phyloP scores from a whole-genome alignment of 2,888 invertebrate genomes.

The Polietes domitor region DNA sequence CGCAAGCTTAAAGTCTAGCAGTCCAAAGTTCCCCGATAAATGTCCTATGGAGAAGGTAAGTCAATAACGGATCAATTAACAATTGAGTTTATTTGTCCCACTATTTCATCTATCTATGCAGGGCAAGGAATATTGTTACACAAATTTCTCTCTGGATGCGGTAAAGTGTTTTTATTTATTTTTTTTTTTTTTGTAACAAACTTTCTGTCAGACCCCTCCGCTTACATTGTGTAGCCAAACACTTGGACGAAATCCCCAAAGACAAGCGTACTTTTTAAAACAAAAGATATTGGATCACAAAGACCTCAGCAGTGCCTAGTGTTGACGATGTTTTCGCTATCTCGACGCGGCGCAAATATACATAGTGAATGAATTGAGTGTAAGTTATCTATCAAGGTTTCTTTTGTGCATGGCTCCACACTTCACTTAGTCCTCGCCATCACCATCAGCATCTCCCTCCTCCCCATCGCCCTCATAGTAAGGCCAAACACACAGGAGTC shows the following conservation, averaged over 20 bases:
- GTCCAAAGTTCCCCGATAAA: too few species aligned
- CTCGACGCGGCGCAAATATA: neutral
- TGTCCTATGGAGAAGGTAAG: too few species aligned
- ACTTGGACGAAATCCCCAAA: constrained; percentile 36
- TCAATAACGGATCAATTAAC: too few species aligned
- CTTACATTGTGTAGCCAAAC: neutral
- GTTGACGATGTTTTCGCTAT: neutral
- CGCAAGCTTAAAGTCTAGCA: too few species aligned
- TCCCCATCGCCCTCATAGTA: neutral
- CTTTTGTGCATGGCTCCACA: neutral
- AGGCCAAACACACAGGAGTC: neutral
- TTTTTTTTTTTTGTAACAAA: neutral
- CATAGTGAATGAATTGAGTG: constrained; percentile 31
- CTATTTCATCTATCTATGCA: too few species aligned
- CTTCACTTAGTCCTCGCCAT: neutral
- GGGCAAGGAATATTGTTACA: too few species aligned
- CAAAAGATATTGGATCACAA: constrained; percentile 42
- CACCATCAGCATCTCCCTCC: neutral
- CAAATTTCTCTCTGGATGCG: too few species aligned
- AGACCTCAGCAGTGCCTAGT: neutral
- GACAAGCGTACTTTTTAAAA: constrained; percentile 30
- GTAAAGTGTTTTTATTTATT: too few species aligned
- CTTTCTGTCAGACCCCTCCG: neutral
- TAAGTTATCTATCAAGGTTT: constrained; percentile 41
- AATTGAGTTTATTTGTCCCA: too few species aligned